Base-by-base conservation (phyloP, 2,888 invertebrate genomes). In the Drosophila robusta region DNA sequence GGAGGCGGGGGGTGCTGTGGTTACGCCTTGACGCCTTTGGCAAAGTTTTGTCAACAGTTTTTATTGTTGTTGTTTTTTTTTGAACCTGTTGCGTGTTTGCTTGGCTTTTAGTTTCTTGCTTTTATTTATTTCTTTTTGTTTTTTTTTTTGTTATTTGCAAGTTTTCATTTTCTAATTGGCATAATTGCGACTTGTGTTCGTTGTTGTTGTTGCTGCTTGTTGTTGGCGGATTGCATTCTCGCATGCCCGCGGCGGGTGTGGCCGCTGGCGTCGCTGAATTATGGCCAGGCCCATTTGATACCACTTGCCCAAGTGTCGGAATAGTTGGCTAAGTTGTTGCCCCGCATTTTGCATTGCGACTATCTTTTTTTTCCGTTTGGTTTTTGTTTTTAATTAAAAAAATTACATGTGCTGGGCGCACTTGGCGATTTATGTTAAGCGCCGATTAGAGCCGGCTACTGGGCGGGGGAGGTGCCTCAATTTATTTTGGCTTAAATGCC, bases 161-260 rank as follows among this genome's bases (percentile, higher is more conserved):
- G 55, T 78, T 82, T 75, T 84, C 78, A 75, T 81, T 80, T 87
- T 85, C 87, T 87, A 87, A 85, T 87, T 85, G 85, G 85, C 82
- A 85, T 85, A 87, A 85, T 85, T 85, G 85, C 61, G 82, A 62
- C 47, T 61, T 41, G 58, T 58, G 16, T 65, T 57, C 63, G 41
- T n/a, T 55, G 46, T 8, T 69, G 65, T 55, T 63, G 51, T 60
- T 56, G 67, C 39, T 56, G 55, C 7, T 65, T 49, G 2, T 39
- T 16, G 69, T 26, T 62, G 66, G 60, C 62, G 71, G 52, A 65
- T 70, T 80, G 83, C 84, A 83, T 86, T 86, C 83, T 73, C 75
- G 82, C 87, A 79, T 81, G 79, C 75, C 61, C 65, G 39, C 51
- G 41, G 47, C 73, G 83, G 86, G 86, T 77, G 88, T 81, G 87